Percentiles rank a stretch among this genome's conserved stretches.
Evolutionary conservation across 2,113 vertebrate species (phyloP).

Genomic region (Budorcas taxicolor): DNA sequence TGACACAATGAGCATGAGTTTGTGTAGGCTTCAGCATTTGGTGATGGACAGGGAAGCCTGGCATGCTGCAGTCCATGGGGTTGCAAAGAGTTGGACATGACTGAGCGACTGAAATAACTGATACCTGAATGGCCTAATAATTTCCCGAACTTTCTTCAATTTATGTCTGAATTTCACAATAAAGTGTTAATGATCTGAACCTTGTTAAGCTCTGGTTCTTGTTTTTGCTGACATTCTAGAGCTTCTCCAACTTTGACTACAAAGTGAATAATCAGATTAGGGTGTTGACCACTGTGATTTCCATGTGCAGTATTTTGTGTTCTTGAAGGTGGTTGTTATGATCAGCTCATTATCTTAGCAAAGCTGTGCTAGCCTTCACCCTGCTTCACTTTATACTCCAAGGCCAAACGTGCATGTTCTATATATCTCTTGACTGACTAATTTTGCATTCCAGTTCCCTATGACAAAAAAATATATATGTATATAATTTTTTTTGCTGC

Average conservation of each 20-base stretch:
- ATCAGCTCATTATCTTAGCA: not conserved
- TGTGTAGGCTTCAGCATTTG: too few species aligned
- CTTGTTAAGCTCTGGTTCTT: not conserved
- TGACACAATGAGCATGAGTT: too few species aligned
- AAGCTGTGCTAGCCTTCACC: not conserved
- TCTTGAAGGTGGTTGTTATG: not conserved
- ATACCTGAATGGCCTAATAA: not conserved
- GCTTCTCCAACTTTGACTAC: not conserved
- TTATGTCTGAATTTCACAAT: not conserved
- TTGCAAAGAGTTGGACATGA: too few species aligned
- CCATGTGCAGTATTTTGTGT: not conserved
- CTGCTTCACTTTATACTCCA: not conserved
- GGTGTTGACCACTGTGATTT: not conserved
- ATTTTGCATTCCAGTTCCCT: too few species aligned
- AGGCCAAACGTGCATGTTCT: not conserved
- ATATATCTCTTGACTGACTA: too few species aligned
- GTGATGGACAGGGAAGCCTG: too few species aligned
- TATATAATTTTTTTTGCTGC: too few species aligned
- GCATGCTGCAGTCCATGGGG: too few species aligned
- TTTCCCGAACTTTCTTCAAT: not conserved
- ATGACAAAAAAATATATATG: too few species aligned
- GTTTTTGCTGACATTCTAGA: not conserved
- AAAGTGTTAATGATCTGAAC: not conserved
- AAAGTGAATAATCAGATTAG: not conserved
- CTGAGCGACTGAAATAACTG: too few species aligned